These are phyloP conservation scores for Tinamus major DNA, from an alignment of 2,797 vertebrate species.

Conservation along the genomic window DNA sequence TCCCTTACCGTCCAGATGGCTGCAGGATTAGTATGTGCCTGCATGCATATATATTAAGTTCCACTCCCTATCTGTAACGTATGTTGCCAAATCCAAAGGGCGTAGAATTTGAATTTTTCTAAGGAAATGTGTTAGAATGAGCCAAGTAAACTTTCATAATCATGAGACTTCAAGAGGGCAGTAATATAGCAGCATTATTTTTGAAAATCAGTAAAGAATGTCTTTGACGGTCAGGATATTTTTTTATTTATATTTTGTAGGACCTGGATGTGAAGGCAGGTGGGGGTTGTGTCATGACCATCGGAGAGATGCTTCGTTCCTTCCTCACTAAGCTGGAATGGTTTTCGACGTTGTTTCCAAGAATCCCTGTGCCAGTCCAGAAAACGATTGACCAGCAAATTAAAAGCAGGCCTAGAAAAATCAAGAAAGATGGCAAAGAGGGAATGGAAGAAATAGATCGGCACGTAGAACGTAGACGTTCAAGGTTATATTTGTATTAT, in stretches of 20 bases:
- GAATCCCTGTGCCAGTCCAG: conserved; percentile 98
- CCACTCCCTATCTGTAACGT: conserved; percentile 65
- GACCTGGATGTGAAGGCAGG: conserved; percentile 99
- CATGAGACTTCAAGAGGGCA: conserved; percentile 78
- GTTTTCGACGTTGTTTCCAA: conserved; percentile 98
- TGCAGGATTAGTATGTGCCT: conserved; percentile 81
- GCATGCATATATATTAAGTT: conserved; percentile 78
- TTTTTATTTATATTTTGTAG: conserved; percentile 85
- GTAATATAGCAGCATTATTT: conserved; percentile 73
- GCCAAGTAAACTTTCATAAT: conserved; percentile 75
- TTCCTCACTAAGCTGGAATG: conserved; percentile 98
- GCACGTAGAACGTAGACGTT: conserved; percentile 88
- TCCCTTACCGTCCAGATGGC: conserved; percentile 72
- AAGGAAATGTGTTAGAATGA: conserved; percentile 68
- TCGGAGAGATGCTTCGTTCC: conserved; percentile 98
- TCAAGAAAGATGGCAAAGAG: conserved; percentile 90
- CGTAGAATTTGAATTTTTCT: conserved; percentile 69
- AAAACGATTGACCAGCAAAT: conserved; percentile 97
- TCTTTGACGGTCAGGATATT: conserved; percentile 77
- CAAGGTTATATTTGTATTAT: conserved; percentile 82
- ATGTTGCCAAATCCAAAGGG: conserved; percentile 71
- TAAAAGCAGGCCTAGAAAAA: conserved; percentile 94
- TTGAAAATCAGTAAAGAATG: background rate
- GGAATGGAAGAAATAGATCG: conserved; percentile 84
- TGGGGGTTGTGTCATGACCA: conserved; percentile 96